phyloP scores from a whole-genome alignment of 2,888 invertebrate genomes.

The Campoplex capitator region DNA sequence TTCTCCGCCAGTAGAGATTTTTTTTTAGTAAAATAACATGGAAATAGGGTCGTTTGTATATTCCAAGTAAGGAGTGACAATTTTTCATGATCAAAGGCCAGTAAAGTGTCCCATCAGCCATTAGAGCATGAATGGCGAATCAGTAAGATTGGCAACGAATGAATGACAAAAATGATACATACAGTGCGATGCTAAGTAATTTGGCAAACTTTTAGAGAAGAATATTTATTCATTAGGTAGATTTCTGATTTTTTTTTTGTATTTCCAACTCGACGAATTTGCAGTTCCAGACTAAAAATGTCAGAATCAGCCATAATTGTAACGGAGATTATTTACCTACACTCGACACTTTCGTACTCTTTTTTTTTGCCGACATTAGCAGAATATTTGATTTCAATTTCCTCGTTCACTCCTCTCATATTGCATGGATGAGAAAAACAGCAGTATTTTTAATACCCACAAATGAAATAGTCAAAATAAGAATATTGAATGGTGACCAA shows the following conservation, averaged over 20 bases:
- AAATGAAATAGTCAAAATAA: constrained; percentile 31
- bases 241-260: no score
- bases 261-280: no score
- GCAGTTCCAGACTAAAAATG: neutral
- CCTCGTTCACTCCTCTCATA: neutral
- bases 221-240: neutral
- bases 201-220: neutral
- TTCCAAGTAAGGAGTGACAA: neutral
- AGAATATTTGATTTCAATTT: neutral
- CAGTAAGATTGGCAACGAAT: neutral
- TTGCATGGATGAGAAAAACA: neutral
- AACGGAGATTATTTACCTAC: neutral
- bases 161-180: neutral
- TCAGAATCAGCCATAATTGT: neutral
- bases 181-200: neutral
- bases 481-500: constrained; percentile 12
- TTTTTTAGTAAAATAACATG: neutral
- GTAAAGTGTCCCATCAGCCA: constrained; percentile 41
- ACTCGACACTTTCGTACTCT: neutral
- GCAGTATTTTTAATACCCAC: neutral
- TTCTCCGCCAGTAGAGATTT: constrained; percentile 10
- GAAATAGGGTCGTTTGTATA: neutral
- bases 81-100: constrained; percentile 39
- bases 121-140: constrained; percentile 60
- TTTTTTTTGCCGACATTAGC: neutral